Evolutionary conservation across 1,140 invertebrate genomes (phyloP), one percentile per base, ranked within the genome.

Genomic region (Trachymyrmex cornetzi): DNA sequence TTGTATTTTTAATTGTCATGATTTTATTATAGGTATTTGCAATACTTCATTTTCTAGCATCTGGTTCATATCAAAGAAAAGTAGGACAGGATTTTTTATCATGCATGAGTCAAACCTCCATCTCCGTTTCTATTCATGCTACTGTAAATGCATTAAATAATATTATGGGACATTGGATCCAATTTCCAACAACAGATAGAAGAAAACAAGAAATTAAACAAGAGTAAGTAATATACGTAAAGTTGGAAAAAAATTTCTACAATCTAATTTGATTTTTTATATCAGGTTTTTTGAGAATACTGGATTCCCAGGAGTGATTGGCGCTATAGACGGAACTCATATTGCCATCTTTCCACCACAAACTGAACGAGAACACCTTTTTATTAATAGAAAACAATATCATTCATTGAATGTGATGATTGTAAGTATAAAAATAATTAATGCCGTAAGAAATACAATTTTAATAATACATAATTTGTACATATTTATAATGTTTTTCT

Each of bases 131-230:
- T 0, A 63, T 61, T 27, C 57, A 63, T 77, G 27, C 4, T n/a
- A 77, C 57, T 48, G 38, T 77, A 77, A 16, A 61, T 2, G 74
- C 55, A 44, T 22, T 77, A 12, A 77, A 77, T 19, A 63, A 22
- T 16, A 27, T 77, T 27, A 77, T 77, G 16, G 34, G 19, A 61
- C 34, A 12, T 12, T 77, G 57, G 57, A 63, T 77, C 24, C 38
- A 61, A 2, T 77, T 77, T 77, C 57, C 74, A 27, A 61, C 7
- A 44, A 19, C 57, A 44, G 19, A 77, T 1, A 61, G 22, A 77
- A 77, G 22, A 27, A 77, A 77, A 77, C 50, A 59, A 77, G n/a
- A 77, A 63, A 77, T 48, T 61, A 77, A 77, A 44, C 2, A 44
- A 61, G 22, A 61, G 44, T 61, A 44, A 3, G 0, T 57, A 19